Conservation (phyloP, 2,888 invertebrate genomes). For the Patella pellucida region DNA sequence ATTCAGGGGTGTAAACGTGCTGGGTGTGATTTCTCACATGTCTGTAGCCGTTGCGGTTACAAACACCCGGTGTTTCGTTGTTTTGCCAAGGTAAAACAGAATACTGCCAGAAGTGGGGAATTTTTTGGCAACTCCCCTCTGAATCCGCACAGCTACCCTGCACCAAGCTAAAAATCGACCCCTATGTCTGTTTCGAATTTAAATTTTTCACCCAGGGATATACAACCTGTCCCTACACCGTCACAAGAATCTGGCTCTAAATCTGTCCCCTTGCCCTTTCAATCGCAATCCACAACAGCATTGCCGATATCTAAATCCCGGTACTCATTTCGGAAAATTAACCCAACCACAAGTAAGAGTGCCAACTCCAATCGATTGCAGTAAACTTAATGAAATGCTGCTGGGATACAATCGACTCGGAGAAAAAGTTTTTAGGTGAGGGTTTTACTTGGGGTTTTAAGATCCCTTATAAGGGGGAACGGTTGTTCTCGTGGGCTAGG, state of each 20-base stretch:
- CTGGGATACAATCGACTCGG: no score
- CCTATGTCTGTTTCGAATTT: background rate
- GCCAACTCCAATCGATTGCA: no score
- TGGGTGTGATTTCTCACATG: background rate
- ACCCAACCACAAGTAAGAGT: no score
- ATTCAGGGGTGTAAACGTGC: background rate
- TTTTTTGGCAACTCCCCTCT: no score
- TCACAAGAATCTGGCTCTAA: background rate
- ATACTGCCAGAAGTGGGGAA: background rate
- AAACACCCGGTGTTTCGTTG: background rate
- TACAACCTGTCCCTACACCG: background rate
- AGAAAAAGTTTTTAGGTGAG: no score
- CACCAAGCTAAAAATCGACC: background rate
- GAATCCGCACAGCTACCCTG: background rate
- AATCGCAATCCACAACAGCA: no score
- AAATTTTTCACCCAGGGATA: background rate
- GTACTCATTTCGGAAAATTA: background rate
- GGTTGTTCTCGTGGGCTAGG: no score
- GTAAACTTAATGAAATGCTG: no score
- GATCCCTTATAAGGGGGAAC: no score
- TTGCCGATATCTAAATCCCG: background rate
- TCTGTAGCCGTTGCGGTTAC: background rate
- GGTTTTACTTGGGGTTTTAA: no score
- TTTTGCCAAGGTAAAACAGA: background rate
- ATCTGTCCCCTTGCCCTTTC: background rate